phyloP scores from a whole-genome alignment of 2,113 vertebrate species.

The Laticauda laticaudata region DNA sequence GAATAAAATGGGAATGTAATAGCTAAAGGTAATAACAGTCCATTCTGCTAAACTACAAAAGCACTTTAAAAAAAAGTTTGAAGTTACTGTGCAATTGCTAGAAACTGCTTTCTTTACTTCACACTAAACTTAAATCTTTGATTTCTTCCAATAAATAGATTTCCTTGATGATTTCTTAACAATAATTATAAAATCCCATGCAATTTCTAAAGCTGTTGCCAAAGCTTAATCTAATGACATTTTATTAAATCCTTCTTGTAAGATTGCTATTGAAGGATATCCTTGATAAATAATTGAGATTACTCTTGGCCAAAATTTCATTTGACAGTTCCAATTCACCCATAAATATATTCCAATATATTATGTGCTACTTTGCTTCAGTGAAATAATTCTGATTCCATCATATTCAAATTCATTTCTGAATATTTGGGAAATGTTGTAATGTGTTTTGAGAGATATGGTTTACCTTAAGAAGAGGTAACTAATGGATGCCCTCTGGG shows the following conservation, averaged over 20 bases:
- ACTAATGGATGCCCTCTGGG: no score
- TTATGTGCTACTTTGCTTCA: background rate
- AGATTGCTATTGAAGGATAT: conserved; percentile 39
- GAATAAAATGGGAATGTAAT: background rate
- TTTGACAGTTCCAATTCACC: conserved; percentile 46
- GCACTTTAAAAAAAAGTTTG: background rate
- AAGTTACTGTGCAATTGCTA: background rate
- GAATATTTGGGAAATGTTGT: background rate
- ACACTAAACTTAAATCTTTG: conserved; percentile 3
- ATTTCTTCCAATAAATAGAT: conserved; percentile 40
- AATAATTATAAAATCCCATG: conserved; percentile 38
- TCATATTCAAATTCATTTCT: background rate
- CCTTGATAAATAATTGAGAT: conserved; percentile 34
- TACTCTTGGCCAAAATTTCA: background rate
- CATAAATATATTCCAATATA: background rate
- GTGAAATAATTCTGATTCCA: background rate
- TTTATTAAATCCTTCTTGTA: conserved; percentile 49
- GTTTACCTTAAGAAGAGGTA: no score
- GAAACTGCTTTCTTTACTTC: background rate
- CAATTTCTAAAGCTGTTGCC: conserved; percentile 51
- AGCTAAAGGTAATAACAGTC: background rate
- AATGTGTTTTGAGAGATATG: background rate
- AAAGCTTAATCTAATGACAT: conserved; percentile 55
- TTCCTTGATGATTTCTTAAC: conserved; percentile 58
- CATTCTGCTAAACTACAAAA: conserved; percentile 17